These are phyloP conservation scores for Potamilus streckersoni DNA, from an alignment of 1,140 invertebrate genomes.

Conservation along the genomic window DNA sequence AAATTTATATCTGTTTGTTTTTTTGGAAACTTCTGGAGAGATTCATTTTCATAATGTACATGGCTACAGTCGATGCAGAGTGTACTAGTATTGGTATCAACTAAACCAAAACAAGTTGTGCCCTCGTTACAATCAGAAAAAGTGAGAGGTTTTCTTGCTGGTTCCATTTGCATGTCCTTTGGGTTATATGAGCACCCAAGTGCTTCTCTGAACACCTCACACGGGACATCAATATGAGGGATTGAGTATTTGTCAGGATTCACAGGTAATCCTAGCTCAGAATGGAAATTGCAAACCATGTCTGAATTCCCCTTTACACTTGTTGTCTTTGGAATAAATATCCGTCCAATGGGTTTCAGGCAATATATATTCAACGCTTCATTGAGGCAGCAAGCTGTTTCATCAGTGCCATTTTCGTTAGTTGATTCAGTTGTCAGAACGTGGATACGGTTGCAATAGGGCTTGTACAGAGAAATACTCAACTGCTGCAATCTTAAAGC, in stretches of 20 bases:
- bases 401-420: background rate
- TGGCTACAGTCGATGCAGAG: background rate
- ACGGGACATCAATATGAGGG: conserved; percentile 18
- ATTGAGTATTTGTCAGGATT: conserved; percentile 20
- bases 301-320: background rate
- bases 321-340: conserved; percentile 7
- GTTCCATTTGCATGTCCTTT: background rate
- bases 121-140: background rate
- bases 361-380: conserved; percentile 7
- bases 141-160: background rate
- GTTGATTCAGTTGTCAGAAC: background rate
- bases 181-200: conserved; percentile 18
- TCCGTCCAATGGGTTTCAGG: conserved; percentile 7
- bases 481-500: conserved; percentile 9
- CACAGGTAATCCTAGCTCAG: conserved; percentile 22
- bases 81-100: background rate
- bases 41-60: background rate
- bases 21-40: background rate
- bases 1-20: background rate
- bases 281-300: background rate
- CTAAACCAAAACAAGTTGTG: background rate
- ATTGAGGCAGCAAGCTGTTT: background rate
- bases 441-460: conserved; percentile 23
- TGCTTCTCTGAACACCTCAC: conserved; percentile 19
- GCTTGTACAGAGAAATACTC: conserved; percentile 19